Percentiles rank a stretch among this genome's conserved stretches.
Conservation (phyloP, 2,888 invertebrate species). For the Aquatica leii region DNA sequence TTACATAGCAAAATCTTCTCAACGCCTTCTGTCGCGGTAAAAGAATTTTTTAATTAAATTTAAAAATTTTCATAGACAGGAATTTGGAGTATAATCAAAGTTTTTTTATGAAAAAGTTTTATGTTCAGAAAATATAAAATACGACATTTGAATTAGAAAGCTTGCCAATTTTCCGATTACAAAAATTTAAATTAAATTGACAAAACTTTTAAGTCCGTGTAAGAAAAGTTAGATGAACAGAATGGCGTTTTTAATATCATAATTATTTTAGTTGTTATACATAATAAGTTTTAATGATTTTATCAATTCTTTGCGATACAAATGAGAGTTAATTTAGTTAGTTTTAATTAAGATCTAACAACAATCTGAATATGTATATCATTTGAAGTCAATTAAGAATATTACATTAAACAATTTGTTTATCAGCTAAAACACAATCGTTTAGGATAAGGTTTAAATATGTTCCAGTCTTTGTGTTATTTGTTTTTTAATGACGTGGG, state of each 20-base stretch:
- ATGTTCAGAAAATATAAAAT: constrained; percentile 28
- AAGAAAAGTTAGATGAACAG: constrained; percentile 25
- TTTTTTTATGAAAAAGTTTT: constrained; percentile 29
- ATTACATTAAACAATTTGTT: too few species aligned
- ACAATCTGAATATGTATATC: too few species aligned
- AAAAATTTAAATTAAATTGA: constrained; percentile 43
- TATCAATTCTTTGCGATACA: too few species aligned
- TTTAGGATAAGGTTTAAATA: too few species aligned
- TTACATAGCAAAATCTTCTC: not conserved
- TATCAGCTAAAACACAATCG: too few species aligned
- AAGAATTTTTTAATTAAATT: constrained; percentile 26
- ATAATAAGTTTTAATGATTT: too few species aligned
- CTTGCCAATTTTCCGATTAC: constrained; percentile 23
- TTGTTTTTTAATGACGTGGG: too few species aligned
- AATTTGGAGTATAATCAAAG: constrained; percentile 25
- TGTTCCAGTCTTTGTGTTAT: too few species aligned
- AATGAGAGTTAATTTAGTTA: too few species aligned
- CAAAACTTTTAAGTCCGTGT: constrained; percentile 36
- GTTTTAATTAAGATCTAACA: too few species aligned
- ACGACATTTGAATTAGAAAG: constrained; percentile 33
- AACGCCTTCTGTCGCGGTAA: constrained; percentile 1
- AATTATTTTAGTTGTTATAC: constrained; percentile 25
- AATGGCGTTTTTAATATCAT: constrained; percentile 28
- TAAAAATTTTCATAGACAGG: constrained; percentile 14
- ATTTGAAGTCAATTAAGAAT: too few species aligned